These are phyloP conservation scores for Myrmecobius fasciatus DNA, from an alignment of 2,113 vertebrate species.

Conservation along the genomic window DNA sequence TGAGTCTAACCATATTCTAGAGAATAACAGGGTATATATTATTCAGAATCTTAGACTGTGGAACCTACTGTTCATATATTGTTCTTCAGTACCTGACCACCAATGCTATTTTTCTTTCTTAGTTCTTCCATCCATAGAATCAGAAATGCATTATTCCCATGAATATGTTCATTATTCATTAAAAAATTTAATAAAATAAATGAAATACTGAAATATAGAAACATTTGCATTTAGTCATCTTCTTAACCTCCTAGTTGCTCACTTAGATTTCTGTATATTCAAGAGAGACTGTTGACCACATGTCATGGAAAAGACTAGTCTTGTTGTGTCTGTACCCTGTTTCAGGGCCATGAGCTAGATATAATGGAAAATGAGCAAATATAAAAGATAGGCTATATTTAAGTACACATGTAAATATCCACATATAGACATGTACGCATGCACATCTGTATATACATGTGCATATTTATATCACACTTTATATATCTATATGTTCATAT, in stretches of 20 bases:
- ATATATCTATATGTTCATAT: rapidly evolving
- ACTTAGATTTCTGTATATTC: background rate
- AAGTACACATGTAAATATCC: background rate
- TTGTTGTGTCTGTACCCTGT: background rate
- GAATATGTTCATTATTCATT: background rate
- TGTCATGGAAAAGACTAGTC: background rate
- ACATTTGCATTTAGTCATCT: background rate
- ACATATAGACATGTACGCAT: background rate
- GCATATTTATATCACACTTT: too few species aligned
- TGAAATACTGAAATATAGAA: background rate
- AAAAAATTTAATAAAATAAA: background rate
- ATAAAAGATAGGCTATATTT: background rate
- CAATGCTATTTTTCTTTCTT: background rate
- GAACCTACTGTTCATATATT: background rate
- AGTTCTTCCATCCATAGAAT: background rate
- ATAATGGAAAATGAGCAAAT: background rate
- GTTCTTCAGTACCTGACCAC: background rate
- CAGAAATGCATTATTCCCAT: background rate
- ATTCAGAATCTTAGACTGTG: background rate
- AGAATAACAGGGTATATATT: background rate
- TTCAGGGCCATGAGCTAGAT: background rate
- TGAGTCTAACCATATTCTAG: background rate
- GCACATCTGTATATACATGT: background rate
- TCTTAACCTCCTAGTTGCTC: background rate
- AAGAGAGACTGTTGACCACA: background rate